phyloP scores from a whole-genome alignment of 2,113 vertebrate genomes.

The Grantiella picta region DNA sequence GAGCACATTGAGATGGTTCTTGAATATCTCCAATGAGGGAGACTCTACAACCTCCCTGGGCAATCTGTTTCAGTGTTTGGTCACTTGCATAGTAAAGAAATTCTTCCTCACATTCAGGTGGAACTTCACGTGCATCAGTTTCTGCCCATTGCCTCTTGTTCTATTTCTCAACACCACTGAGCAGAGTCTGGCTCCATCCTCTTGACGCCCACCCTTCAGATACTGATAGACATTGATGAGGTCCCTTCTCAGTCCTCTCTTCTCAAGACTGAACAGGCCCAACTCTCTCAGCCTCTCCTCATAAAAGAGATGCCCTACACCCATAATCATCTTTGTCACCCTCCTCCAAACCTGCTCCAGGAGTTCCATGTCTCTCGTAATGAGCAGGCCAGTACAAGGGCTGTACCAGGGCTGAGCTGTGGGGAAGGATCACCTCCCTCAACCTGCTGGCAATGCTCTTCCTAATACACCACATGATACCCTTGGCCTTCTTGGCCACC shows the following conservation, averaged over 20 bases:
- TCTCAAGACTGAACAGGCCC: neutral
- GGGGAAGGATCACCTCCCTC: neutral
- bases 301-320: neutral
- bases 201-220: neutral
- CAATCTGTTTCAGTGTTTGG: rapidly evolving
- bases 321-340: neutral
- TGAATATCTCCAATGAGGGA: neutral
- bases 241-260: neutral
- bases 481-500: rapidly evolving
- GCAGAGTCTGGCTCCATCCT: neutral
- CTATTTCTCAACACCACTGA: too few species aligned
- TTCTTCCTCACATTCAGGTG: neutral
- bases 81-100: neutral
- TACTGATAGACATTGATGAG: too few species aligned
- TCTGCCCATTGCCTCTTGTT: neutral
- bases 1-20: neutral
- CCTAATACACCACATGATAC: neutral
- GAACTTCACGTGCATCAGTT: neutral
- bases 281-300: neutral
- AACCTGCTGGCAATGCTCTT: neutral
- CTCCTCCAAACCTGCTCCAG: neutral
- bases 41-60: neutral
- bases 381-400: neutral
- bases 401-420: rapidly evolving
- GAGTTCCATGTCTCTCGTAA: neutral